These are phyloP conservation scores for Pseudorhiza aurosa DNA, from an alignment of 30 jellyfish, hydroid and myxozoan species.

Conservation along the genomic window DNA sequence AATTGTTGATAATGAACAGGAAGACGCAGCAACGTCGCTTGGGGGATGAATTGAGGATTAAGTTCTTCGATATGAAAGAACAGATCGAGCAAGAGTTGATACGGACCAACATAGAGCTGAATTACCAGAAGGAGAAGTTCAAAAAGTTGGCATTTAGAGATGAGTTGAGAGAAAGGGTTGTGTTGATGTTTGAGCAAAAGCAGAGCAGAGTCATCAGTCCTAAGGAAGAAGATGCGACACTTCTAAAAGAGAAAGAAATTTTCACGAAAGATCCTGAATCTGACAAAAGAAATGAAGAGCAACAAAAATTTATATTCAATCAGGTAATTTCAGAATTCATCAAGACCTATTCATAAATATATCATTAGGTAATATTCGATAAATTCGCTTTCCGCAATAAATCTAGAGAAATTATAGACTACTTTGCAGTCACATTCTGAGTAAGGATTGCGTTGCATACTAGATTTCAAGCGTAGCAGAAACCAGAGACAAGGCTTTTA, in stretches of 20 bases:
- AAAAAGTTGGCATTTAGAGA: neutral
- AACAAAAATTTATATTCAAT: neutral
- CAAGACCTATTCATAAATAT: too few species aligned
- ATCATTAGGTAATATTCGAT: too few species aligned
- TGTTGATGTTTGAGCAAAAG: neutral
- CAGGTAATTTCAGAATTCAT: neutral
- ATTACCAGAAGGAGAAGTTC: neutral
- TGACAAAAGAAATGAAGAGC: neutral
- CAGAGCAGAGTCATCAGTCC: neutral
- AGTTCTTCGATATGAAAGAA: neutral
- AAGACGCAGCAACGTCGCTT: neutral
- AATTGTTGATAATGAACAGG: neutral
- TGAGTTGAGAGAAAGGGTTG: neutral
- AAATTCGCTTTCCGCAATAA: too few species aligned
- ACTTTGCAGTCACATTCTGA: too few species aligned
- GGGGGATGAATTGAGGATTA: neutral
- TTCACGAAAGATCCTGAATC: neutral
- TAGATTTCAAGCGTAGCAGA: too few species aligned
- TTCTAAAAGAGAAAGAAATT: neutral
- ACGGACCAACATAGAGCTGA: neutral
- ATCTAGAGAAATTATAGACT: too few species aligned
- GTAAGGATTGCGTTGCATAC: too few species aligned
- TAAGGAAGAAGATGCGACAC: neutral
- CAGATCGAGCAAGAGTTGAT: neutral
- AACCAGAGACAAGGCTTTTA: too few species aligned